Percentiles rank a stretch among this genome's conserved stretches.
Evolutionary conservation across 2,888 invertebrate genomes (phyloP).

Genomic region (Agrochola macilenta): DNA sequence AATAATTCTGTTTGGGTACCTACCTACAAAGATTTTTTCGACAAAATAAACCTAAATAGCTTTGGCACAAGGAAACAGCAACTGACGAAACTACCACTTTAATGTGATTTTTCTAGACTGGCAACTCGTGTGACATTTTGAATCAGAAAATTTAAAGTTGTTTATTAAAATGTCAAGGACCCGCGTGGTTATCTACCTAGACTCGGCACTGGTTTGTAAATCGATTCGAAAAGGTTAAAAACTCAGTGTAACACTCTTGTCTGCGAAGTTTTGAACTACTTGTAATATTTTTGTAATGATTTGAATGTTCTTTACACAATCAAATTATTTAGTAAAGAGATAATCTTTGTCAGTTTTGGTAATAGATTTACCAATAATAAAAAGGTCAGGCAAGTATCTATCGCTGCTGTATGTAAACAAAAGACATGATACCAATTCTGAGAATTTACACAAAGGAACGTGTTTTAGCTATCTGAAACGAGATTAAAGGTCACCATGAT

Average conservation of each 20-base stretch:
- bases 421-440: constrained; percentile 78
- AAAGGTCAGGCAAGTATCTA: constrained; percentile 67
- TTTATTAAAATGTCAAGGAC: constrained; percentile 75
- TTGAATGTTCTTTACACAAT: constrained; percentile 4
- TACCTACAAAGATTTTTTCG: background rate
- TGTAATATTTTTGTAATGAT: constrained; percentile 9
- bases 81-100: constrained; percentile 10
- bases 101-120: constrained; percentile 29
- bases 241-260: constrained; percentile 35
- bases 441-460: constrained; percentile 86
- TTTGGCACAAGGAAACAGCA: constrained; percentile 4
- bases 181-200: constrained; percentile 55
- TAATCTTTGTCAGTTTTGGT: constrained; percentile 37
- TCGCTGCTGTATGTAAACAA: constrained; percentile 74
- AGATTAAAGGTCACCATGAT: constrained; percentile 87
- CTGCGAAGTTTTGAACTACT: constrained; percentile 11
- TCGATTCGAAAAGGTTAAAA: constrained; percentile 66
- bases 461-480: constrained; percentile 85
- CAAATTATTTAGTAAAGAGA: constrained; percentile 9
- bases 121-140: constrained; percentile 65
- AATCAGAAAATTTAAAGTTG: constrained; percentile 70
- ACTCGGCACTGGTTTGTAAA: constrained; percentile 52
- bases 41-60: background rate
- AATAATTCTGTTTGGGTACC: constrained; percentile 1
- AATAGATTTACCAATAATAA: constrained; percentile 47